Evolutionary conservation across 2,797 vertebrate species (phyloP).

Genomic region (Cyprinella venusta): DNA sequence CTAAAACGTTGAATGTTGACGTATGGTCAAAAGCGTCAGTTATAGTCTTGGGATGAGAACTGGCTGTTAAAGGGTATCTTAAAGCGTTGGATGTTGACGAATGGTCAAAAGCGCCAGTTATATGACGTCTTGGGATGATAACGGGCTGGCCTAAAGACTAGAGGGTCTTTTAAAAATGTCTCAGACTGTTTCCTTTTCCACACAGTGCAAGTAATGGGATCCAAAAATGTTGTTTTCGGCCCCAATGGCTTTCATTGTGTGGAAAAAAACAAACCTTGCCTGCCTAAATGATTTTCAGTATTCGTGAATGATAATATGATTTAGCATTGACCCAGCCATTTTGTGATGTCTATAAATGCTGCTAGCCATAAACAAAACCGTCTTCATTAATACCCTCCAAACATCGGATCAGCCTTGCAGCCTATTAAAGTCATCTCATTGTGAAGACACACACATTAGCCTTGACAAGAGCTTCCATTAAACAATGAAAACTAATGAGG

Average conservation of each 20-base stretch:
- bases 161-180: not conserved
- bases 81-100: too few relatives aligned
- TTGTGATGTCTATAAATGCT: not conserved
- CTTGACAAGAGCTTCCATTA: conserved; percentile 57
- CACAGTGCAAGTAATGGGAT: not conserved
- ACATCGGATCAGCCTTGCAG: conserved; percentile 17
- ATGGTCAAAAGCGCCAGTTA: too few relatives aligned
- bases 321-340: not conserved
- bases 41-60: too few relatives aligned
- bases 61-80: too few relatives aligned
- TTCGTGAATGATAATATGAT: not conserved
- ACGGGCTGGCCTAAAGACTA: too few relatives aligned
- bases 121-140: too few relatives aligned
- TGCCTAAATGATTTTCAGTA: not conserved
- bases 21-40: too few relatives aligned
- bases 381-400: conserved; percentile 23
- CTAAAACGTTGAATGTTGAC: too few relatives aligned
- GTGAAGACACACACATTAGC: conserved; percentile 50
- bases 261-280: not conserved
- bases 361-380: not conserved
- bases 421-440: conserved; percentile 50
- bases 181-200: not conserved
- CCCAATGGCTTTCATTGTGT: not conserved
- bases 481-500: conserved; percentile 71
- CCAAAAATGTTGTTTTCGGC: not conserved